Evolutionary conservation across 2,797 vertebrate species (phyloP).

Genomic region (Apogon hyalosoma): DNA sequence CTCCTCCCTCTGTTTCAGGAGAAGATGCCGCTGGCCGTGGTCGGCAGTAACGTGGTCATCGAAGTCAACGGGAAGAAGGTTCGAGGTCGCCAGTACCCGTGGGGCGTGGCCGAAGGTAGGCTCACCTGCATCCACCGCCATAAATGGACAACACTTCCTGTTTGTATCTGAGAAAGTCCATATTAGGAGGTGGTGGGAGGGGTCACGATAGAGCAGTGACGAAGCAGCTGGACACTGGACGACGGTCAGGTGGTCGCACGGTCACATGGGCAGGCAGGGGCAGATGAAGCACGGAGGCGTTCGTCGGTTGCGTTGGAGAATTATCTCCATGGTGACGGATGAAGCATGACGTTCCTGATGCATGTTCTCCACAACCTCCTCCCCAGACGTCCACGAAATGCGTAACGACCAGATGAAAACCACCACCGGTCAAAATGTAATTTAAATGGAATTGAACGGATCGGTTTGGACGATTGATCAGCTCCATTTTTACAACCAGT

Average conservation of each 20-base stretch:
- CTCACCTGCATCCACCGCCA: conserved; percentile 13
- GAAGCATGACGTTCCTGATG: conserved; percentile 36
- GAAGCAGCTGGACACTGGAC: background rate
- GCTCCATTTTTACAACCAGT: no score
- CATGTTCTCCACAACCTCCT: conserved; percentile 38
- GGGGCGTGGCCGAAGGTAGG: conserved; percentile 89
- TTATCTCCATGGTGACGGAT: conserved; percentile 20
- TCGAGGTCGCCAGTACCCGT: conserved; percentile 88
- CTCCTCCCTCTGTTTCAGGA: conserved; percentile 69
- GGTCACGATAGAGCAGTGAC: background rate
- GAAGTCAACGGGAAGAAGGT: conserved; percentile 88
- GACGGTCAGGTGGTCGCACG: background rate
- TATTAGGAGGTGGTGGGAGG: no score
- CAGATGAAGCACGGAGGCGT: conserved; percentile 6
- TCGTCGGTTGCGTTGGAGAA: conserved; percentile 20
- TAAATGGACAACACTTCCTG: background rate
- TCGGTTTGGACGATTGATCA: no score
- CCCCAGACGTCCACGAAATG: conserved; percentile 24
- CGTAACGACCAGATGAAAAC: conserved; percentile 33
- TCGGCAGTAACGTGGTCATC: conserved; percentile 87
- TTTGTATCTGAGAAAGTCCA: background rate
- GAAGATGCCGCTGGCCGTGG: conserved; percentile 86
- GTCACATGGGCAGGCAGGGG: no score
- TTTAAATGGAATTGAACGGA: background rate
- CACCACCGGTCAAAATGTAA: conserved; percentile 35